Evolutionary conservation across 2,113 vertebrate genomes (phyloP), one percentile per base, ranked within the genome.

Genomic region (Galeopterus variegatus): DNA sequence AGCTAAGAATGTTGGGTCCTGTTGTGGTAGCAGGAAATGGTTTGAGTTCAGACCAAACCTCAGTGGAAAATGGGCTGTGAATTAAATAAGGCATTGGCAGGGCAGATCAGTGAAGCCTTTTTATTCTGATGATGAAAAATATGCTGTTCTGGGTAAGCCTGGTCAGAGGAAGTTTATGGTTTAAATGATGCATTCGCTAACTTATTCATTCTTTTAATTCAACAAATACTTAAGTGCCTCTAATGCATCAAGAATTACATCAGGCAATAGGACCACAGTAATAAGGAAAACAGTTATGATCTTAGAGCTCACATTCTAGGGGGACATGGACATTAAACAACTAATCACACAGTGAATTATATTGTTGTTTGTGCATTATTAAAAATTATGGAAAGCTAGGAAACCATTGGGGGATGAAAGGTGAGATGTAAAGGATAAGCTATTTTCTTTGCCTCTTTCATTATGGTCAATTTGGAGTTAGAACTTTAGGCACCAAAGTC

Each of bases 151-250:
- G 13, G 56, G n/a, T 50, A 41, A 83, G 41, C 45, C 36, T 70
- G 52, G 5, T 72, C 64, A 80, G 77, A 79, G 23, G 48, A 14
- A 87, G 17, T 88, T 89, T 72, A 26, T 11, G 3, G 23, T 62
- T 86, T 83, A 70, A 79, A 85, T 50, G 26, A 11, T 70, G 4
- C 9, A 11, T 81, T 33, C 24, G 9, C 60, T 88, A 19, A 73
- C 81, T 45, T 56, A 50, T 52, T 52, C 24, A 67, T 88, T 94
- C 4, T 67, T 96, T 93, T 70, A 89, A 69, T 83, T 89, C 36
- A 88, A 28, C 19, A 65, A 79, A 60, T 56, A 17, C 23, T 62
- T 67, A 91, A 56, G 18, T 26, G 8, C 19, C 50, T 41, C 18
- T 64, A 17, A 0, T 26, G 56, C 88, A 23, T 41, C 18, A 67